A percentile compares a stretch with the other conserved stretches of the same genome.
Conservation (phyloP, 2,113 vertebrate genomes). For the Perca flavescens region DNA sequence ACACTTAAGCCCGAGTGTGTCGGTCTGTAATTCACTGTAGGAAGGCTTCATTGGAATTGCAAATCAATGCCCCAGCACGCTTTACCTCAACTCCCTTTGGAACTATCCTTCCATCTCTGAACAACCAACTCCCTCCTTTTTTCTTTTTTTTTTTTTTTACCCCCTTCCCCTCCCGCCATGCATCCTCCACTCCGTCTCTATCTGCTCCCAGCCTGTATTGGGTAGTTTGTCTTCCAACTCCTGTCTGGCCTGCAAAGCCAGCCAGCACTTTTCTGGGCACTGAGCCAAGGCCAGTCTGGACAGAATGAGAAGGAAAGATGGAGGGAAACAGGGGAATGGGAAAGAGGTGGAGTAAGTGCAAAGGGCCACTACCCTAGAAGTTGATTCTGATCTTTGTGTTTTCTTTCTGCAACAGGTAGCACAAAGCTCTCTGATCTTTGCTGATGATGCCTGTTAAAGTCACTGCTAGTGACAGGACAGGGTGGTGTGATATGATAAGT, state of each 20-base stretch:
- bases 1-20: constrained; percentile 79
- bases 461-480: not conserved
- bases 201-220: constrained; percentile 61
- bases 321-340: not conserved
- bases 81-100: constrained; percentile 69
- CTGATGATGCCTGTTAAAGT: constrained; percentile 33
- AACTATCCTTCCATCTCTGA: constrained; percentile 51
- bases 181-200: constrained; percentile 59
- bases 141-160: constrained; percentile 12
- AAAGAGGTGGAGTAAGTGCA: not conserved
- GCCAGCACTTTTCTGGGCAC: constrained; percentile 65
- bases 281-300: constrained; percentile 61
- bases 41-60: constrained; percentile 84
- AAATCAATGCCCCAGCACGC: constrained; percentile 76
- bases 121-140: constrained; percentile 37
- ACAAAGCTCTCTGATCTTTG: not conserved
- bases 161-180: constrained; percentile 4
- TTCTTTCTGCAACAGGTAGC: constrained; percentile 48
- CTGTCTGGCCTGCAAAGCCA: constrained; percentile 44
- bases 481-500: constrained; percentile 22
- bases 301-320: constrained; percentile 23
- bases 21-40: constrained; percentile 84
- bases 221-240: constrained; percentile 73
- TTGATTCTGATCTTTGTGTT: constrained; percentile 18
- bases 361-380: not conserved